Evolutionary conservation across 2,797 vertebrate species (phyloP), one percentile per base, ranked within the genome.

Genomic region (Gymnothorax reevesii): DNA sequence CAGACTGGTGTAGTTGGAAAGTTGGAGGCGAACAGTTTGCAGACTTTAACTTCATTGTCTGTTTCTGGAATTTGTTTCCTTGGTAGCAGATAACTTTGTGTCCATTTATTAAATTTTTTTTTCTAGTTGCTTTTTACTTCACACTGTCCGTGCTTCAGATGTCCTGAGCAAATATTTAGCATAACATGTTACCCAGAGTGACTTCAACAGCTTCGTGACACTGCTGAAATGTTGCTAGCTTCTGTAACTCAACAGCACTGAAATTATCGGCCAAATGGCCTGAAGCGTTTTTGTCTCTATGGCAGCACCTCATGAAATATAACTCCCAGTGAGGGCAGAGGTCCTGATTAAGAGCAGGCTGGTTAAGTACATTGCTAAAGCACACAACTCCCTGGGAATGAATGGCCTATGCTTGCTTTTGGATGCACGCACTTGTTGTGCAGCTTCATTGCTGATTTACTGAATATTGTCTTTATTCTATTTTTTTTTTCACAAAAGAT

Each of bases 1-100:
- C 22, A 27, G 54, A 42, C 57, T 42, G 9, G 52, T 55, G 54
- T n/a, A 69, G 27, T 54, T 27, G 20, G 33, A 13, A 71, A 85
- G 55, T 59, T 8, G 57, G 20, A 52, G 15, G 25, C 52, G 33
- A 49, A 10, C 49, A 55, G 17, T 7, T 8, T 12, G 54, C 7
- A 9, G 17, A 15, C 22, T 52, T 86, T 8, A 93, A 87, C 54
- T 93, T 22, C 94, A 93, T 25, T 94, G 93, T 93, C 82, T 20
- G 60, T 60, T 52, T 75, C 8, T 54, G 13, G n/a, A 10, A 5
- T 42, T 75, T 84, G 17, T 25, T 13, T 57, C 42, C 13, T 6
- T 4, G 17, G 4, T 6, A 22, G 62, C 62, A 64, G 62, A 6
- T 64, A 64, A 22, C 20, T 17, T 17, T 64, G 62, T 64, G 62